phyloP scores from a whole-genome alignment of 2,797 vertebrate species.

The Clarias fuscus region DNA sequence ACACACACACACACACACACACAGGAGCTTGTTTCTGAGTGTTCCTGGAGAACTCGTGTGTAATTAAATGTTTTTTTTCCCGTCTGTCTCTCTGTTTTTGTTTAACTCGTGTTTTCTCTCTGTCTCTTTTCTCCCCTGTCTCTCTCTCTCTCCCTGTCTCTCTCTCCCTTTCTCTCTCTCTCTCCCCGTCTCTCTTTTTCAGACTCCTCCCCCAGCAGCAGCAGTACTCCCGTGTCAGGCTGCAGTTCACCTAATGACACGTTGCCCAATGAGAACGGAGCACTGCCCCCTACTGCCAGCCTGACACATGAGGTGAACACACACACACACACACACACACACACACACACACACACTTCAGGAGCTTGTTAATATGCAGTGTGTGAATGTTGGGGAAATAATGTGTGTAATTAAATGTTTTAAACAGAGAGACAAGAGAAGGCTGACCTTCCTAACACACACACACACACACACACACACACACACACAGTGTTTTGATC shows the following conservation, averaged over 20 bases:
- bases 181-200: constrained; percentile 31
- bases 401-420: constrained; percentile 74
- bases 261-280: constrained; percentile 82
- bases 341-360: constrained; percentile 6
- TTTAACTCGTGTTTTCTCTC: neutral
- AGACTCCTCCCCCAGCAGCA: constrained; percentile 96
- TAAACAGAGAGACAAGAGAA: constrained; percentile 67
- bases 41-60: too few species aligned
- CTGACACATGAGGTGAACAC: constrained; percentile 82
- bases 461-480: constrained; percentile 18
- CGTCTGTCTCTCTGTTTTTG: neutral
- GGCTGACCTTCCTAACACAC: constrained; percentile 44
- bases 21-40: neutral
- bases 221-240: constrained; percentile 92
- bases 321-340: neutral
- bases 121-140: constrained; percentile 1
- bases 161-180: neutral
- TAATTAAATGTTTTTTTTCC: too few species aligned
- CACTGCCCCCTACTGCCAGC: constrained; percentile 73
- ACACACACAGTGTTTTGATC: neutral
- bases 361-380: constrained; percentile 2
- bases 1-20: neutral
- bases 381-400: constrained; percentile 17
- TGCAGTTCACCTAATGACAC: constrained; percentile 96
- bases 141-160: neutral